Conservation (phyloP, 2,797 vertebrate genomes). For the Pygocentrus nattereri region DNA sequence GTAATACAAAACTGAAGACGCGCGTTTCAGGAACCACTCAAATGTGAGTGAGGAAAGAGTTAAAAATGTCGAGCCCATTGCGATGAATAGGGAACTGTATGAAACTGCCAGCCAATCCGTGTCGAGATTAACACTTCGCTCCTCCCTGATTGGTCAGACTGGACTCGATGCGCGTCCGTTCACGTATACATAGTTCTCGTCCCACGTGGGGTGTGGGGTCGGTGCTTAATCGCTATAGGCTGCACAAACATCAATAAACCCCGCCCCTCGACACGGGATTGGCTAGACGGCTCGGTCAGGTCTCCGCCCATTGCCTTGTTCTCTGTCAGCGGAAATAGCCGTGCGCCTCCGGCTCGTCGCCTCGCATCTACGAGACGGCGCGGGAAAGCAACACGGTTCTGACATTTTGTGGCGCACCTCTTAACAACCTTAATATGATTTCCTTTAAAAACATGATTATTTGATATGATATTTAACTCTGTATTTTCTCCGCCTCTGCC, state of each 20-base stretch:
- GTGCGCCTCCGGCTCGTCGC: constrained; percentile 69
- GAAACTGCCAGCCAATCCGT: constrained; percentile 76
- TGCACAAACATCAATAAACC: constrained; percentile 35
- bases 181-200: constrained; percentile 62
- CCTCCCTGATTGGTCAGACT: constrained; percentile 70
- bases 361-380: constrained; percentile 71
- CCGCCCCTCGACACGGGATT: constrained; percentile 65
- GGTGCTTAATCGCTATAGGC: constrained; percentile 61
- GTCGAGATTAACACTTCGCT: constrained; percentile 77
- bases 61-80: constrained; percentile 74
- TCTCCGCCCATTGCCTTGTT: constrained; percentile 68
- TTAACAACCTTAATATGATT: constrained; percentile 72
- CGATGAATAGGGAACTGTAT: constrained; percentile 76
- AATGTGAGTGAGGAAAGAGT: constrained; percentile 73
- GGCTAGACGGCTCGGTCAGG: constrained; percentile 50
- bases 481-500: constrained; percentile 56
- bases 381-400: constrained; percentile 70
- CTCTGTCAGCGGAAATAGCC: constrained; percentile 78
- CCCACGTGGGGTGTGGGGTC: constrained; percentile 76
- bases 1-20: constrained; percentile 6
- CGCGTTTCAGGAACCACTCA: neutral
- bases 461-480: constrained; percentile 72
- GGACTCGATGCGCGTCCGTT: constrained; percentile 56
- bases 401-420: constrained; percentile 70
- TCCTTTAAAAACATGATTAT: constrained; percentile 72